These are phyloP conservation scores for Drosophila jambulina DNA, from an alignment of 1,140 invertebrate species.

Conservation along the genomic window DNA sequence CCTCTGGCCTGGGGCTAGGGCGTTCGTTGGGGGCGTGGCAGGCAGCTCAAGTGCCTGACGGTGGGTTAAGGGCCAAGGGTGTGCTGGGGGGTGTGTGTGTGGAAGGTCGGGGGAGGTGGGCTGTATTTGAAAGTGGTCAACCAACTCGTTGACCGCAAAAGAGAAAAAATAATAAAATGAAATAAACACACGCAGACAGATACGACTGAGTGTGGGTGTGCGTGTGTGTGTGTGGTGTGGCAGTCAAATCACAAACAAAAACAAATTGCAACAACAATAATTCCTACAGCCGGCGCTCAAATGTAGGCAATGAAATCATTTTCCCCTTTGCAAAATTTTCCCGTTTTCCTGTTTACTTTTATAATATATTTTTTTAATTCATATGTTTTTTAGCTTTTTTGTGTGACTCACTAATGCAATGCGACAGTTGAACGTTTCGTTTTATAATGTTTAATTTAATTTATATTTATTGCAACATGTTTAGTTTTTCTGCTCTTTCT, in stretches of 20 bases:
- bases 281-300: constrained; percentile 57
- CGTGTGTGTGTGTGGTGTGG: constrained; percentile 31
- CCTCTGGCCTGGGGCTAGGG: not conserved
- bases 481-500: constrained; percentile 4
- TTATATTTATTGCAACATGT: constrained; percentile 55
- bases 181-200: constrained; percentile 73
- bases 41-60: constrained; percentile 22
- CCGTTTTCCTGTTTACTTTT: constrained; percentile 12
- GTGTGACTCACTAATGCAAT: constrained; percentile 36
- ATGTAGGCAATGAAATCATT: constrained; percentile 75
- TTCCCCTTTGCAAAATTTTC: constrained; percentile 27
- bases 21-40: constrained; percentile 12
- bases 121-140: constrained; percentile 83
- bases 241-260: constrained; percentile 82
- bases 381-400: constrained; percentile 6
- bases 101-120: constrained; percentile 28
- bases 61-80: not conserved
- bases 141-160: constrained; percentile 82
- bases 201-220: constrained; percentile 21
- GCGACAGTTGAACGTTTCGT: constrained; percentile 54
- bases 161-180: constrained; percentile 82
- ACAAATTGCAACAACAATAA: constrained; percentile 60
- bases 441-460: constrained; percentile 72
- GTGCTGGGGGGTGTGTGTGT: not conserved
- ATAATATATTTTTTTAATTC: constrained; percentile 5